Evolutionary conservation across 1,140 invertebrate genomes (phyloP).

Genomic region (Theocolax elegans): DNA sequence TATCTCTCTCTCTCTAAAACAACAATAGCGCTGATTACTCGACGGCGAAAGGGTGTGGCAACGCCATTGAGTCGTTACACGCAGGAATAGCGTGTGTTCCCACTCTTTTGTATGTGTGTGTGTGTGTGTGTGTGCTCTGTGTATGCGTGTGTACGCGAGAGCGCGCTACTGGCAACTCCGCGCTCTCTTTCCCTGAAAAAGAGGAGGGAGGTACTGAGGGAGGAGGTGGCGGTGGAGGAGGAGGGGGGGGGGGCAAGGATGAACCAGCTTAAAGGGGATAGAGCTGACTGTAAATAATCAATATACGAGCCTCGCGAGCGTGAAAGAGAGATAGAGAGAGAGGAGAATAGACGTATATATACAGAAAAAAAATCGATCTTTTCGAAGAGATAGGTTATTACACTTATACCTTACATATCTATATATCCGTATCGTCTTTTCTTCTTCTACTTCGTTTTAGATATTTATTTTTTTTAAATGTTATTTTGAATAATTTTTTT

Average conservation of each 20-base stretch:
- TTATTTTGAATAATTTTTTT: too few species aligned
- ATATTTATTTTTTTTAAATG: too few species aligned
- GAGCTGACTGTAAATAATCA: constrained; percentile 63
- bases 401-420: too few species aligned
- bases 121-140: not conserved
- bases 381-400: not conserved
- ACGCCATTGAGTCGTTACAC: constrained; percentile 67
- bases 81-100: constrained; percentile 55
- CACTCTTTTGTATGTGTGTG: not conserved
- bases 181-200: constrained; percentile 14
- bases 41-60: constrained; percentile 66
- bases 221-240: constrained; percentile 39
- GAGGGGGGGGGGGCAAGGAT: constrained; percentile 60
- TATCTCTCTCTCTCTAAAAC: constrained; percentile 44
- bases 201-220: constrained; percentile 43
- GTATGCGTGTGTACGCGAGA: not conserved
- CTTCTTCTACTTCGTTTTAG: not conserved
- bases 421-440: not conserved
- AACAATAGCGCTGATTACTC: constrained; percentile 67
- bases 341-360: too few species aligned
- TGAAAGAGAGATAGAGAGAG: constrained; percentile 1
- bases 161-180: not conserved
- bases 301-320: constrained; percentile 54
- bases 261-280: constrained; percentile 67
- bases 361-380: constrained; percentile 31